Percentiles rank a stretch among this genome's conserved stretches.
These are phyloP conservation scores for Drosophila nr. perissopoda DNA, from an alignment of 2,888 invertebrate genomes.

Conservation along the genomic window DNA sequence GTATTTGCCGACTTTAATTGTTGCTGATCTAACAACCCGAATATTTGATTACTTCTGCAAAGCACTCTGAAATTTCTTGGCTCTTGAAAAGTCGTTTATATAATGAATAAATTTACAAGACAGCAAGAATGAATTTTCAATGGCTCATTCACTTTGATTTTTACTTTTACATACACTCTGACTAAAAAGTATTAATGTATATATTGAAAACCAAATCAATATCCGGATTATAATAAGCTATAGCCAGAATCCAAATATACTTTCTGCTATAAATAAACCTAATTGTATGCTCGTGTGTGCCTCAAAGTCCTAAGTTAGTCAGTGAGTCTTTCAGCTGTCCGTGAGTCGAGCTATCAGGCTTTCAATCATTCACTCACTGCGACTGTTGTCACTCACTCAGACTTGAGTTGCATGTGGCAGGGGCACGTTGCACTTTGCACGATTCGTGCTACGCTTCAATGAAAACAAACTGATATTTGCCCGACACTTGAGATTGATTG, in stretches of 20 bases:
- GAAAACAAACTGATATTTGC: constrained; percentile 81
- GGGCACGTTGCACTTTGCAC: constrained; percentile 45
- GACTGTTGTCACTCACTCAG: constrained; percentile 69
- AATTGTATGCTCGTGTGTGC: neutral
- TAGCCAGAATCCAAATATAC: neutral
- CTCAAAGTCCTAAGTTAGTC: neutral
- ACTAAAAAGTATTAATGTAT: neutral
- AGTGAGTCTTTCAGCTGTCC: constrained; percentile 19
- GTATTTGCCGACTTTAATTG: neutral
- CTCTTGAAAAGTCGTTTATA: fast-evolving
- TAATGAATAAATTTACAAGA: neutral
- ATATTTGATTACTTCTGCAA: neutral
- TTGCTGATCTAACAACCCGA: fast-evolving
- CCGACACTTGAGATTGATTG: constrained; percentile 83
- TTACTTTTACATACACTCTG: neutral
- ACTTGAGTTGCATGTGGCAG: constrained; percentile 48
- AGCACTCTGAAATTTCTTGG: neutral
- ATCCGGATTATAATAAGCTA: neutral
- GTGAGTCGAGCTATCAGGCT: constrained; percentile 33
- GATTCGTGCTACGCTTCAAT: constrained; percentile 68
- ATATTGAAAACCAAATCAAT: neutral
- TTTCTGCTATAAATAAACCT: neutral
- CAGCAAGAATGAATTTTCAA: neutral
- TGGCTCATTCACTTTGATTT: neutral
- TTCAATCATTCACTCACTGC: constrained; percentile 69